Conservation (phyloP, 2,888 invertebrate genomes). For the Agrenia bidenticulata region DNA sequence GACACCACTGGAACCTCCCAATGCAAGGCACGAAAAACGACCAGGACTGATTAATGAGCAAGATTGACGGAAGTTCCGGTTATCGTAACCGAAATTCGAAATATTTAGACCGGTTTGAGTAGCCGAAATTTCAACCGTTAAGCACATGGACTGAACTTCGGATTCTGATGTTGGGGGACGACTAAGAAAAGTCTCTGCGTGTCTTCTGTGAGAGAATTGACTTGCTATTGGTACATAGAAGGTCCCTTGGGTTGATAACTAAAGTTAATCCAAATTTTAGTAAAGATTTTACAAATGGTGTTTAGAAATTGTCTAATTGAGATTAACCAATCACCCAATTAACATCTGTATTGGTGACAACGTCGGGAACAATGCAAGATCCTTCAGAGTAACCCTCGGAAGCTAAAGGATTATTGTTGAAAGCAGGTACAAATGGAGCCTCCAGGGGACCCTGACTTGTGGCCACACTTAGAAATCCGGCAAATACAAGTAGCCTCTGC, state of each 20-base stretch:
- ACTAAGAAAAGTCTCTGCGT: slow-evolving; percentile 26
- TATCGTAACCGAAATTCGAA: slow-evolving; percentile 23
- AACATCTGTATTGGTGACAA: slow-evolving; percentile 12
- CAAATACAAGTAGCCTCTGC: too few relatives aligned
- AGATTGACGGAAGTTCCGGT: slow-evolving; percentile 20
- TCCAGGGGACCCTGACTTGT: too few relatives aligned
- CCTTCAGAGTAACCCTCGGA: slow-evolving; percentile 25
- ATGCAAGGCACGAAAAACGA: slow-evolving; percentile 17
- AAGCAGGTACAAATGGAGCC: too few relatives aligned
- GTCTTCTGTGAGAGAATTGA: slow-evolving; percentile 19
- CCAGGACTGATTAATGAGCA: slow-evolving; percentile 17
- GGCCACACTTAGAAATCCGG: too few relatives aligned
- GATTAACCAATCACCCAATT: slow-evolving; percentile 19
- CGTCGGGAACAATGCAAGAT: slow-evolving; percentile 16
- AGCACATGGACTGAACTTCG: slow-evolving; percentile 26
- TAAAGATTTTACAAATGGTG: neutral
- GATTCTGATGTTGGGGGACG: slow-evolving; percentile 13
- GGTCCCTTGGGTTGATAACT: slow-evolving; percentile 22
- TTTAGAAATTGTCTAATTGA: neutral
- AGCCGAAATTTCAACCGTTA: slow-evolving; percentile 22
- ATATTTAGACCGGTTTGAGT: slow-evolving; percentile 20
- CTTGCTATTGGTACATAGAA: slow-evolving; percentile 28
- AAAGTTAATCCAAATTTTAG: neutral
- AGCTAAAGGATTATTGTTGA: neutral
- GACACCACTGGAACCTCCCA: slow-evolving; percentile 26